Conservation (phyloP, 2,888 invertebrate genomes). For the Lasiommata megera region DNA sequence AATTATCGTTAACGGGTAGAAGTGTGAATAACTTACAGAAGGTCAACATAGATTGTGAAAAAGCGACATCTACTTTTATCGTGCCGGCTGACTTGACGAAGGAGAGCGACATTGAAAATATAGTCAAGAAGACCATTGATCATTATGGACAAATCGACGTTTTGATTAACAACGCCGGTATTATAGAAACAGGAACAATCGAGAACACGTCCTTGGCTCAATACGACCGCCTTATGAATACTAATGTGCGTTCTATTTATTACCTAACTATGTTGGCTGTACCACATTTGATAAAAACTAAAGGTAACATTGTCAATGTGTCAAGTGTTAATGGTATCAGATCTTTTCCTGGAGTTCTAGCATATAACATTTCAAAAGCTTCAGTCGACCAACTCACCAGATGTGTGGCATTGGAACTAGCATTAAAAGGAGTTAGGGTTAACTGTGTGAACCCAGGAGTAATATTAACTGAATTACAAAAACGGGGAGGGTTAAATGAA, state of each 20-base stretch:
- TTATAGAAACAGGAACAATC: slow-evolving; percentile 89
- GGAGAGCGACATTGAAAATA: slow-evolving; percentile 86
- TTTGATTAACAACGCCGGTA: slow-evolving; percentile 95
- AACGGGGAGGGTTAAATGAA: slow-evolving; percentile 91
- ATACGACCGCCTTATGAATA: slow-evolving; percentile 93
- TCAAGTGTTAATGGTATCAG: slow-evolving; percentile 96
- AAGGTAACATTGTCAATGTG: slow-evolving; percentile 97
- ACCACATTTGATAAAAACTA: slow-evolving; percentile 90
- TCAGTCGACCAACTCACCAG: slow-evolving; percentile 97
- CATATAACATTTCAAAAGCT: slow-evolving; percentile 96
- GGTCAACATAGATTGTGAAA: slow-evolving; percentile 63
- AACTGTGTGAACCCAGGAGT: slow-evolving; percentile 98
- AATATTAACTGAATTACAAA: slow-evolving; percentile 92
- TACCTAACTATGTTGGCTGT: slow-evolving; percentile 93
- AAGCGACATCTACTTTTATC: slow-evolving; percentile 73
- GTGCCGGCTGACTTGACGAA: slow-evolving; percentile 87
- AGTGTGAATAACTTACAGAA: slow-evolving; percentile 83
- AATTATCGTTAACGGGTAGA: slow-evolving; percentile 86
- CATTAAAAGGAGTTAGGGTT: slow-evolving; percentile 90
- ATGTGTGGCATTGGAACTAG: slow-evolving; percentile 94
- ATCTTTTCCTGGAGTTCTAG: slow-evolving; percentile 93
- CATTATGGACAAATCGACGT: slow-evolving; percentile 90
- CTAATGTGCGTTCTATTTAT: slow-evolving; percentile 92
- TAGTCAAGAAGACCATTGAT: slow-evolving; percentile 86
- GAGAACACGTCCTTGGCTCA: slow-evolving; percentile 93